phyloP scores from a whole-genome alignment of 2,797 vertebrate genomes.

The Hipposideros larvatus region DNA sequence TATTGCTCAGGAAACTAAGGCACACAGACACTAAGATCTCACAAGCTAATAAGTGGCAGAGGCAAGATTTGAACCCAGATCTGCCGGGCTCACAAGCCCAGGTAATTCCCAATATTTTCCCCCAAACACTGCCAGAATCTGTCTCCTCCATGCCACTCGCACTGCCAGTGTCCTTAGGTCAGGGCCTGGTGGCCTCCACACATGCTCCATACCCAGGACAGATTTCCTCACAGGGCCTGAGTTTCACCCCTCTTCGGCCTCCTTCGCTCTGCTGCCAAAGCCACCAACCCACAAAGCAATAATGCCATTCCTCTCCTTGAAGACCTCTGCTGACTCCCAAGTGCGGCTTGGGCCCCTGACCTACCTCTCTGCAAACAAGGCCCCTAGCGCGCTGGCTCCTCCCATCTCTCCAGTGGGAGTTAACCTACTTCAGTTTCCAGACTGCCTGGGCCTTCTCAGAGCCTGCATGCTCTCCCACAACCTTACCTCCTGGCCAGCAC shows the following conservation, averaged over 20 bases:
- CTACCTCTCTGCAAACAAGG: background rate
- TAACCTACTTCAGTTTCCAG: background rate
- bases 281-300: background rate
- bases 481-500: background rate
- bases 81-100: background rate
- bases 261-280: background rate
- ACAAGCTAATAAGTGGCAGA: background rate
- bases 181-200: background rate
- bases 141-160: background rate
- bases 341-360: background rate
- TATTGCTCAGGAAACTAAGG: background rate
- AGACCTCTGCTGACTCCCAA: background rate
- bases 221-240: background rate
- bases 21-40: background rate
- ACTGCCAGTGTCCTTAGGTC: background rate
- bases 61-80: background rate
- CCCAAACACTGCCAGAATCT: background rate
- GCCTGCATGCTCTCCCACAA: background rate
- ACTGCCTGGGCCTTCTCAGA: background rate
- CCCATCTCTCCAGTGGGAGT: background rate
- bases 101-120: background rate
- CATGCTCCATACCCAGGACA: background rate
- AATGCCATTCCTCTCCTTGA: background rate
- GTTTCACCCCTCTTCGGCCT: background rate
- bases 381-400: background rate